Percentiles rank a stretch among this genome's conserved stretches.
phyloP scores from a whole-genome alignment of 2,797 vertebrate species.

The Anableps anableps region DNA sequence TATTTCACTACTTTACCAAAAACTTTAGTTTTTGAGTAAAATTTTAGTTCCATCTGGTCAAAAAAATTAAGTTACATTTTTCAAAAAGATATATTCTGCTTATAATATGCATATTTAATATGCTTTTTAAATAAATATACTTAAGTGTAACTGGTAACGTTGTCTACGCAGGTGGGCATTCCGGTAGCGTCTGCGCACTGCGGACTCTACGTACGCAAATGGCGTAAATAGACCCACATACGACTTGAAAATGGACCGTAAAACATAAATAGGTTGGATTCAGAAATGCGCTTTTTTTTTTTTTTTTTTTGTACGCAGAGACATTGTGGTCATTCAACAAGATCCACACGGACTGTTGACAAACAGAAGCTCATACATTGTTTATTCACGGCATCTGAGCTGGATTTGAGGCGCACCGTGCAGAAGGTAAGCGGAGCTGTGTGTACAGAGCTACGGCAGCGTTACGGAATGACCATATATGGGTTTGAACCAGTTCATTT shows the following conservation, averaged over 20 bases:
- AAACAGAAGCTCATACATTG: neutral
- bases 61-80: neutral
- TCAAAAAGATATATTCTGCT: neutral
- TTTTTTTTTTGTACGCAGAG: conserved; percentile 14
- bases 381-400: neutral
- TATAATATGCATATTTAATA: no score
- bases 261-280: conserved; percentile 17
- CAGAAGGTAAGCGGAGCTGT: conserved; percentile 50
- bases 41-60: neutral
- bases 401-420: conserved; percentile 1
- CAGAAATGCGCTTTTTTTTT: conserved; percentile 42
- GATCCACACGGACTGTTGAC: conserved; percentile 16
- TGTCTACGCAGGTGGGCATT: conserved; percentile 12
- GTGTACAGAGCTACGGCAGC: conserved; percentile 8
- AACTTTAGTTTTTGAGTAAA: neutral
- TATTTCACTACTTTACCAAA: neutral
- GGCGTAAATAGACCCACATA: conserved; percentile 19
- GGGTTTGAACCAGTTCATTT: conserved; percentile 42
- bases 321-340: conserved; percentile 28
- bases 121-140: neutral
- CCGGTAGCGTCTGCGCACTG: conserved; percentile 27
- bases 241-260: neutral
- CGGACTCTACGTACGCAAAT: conserved; percentile 43
- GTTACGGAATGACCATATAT: conserved; percentile 63
- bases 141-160: neutral